phyloP scores from a whole-genome alignment of 2,888 invertebrate genomes.

The Lithodes maja region DNA sequence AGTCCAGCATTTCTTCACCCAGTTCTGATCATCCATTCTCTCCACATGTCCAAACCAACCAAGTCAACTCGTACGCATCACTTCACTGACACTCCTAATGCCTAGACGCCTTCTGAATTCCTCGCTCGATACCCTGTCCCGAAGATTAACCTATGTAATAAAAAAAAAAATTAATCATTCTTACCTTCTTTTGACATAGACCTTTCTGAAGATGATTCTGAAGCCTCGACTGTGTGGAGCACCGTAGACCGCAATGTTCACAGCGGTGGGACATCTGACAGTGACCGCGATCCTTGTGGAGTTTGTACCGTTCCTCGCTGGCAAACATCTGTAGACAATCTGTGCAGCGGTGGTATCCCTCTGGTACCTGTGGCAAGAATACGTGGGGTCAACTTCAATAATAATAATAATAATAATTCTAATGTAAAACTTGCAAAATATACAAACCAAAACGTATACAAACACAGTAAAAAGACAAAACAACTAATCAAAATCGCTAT shows the following conservation, averaged over 20 bases:
- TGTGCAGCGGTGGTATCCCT: constrained; percentile 68
- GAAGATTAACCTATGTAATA: background rate
- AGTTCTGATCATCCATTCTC: no score
- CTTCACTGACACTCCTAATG: no score
- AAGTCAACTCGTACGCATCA: no score
- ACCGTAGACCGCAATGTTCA: constrained; percentile 66
- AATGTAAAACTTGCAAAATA: no score
- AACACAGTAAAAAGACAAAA: no score
- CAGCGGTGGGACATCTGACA: constrained; percentile 67
- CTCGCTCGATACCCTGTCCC: no score
- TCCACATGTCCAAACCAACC: no score
- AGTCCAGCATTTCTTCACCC: no score
- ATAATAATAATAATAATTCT: no score
- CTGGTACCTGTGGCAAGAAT: constrained; percentile 61
- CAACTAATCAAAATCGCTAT: no score
- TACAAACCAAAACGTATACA: no score
- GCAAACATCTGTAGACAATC: constrained; percentile 71
- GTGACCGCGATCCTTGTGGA: constrained; percentile 66
- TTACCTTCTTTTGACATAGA: constrained; percentile 66
- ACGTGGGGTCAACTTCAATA: background rate
- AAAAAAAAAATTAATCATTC: background rate
- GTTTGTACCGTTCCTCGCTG: constrained; percentile 64
- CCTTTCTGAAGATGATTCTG: constrained; percentile 66
- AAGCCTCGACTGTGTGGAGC: constrained; percentile 60
- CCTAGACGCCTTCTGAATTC: no score